A percentile compares a stretch with the other conserved stretches of the same genome.
Evolutionary conservation across 2,888 invertebrate species (phyloP).

Genomic region (Ochropleura leucogaster): DNA sequence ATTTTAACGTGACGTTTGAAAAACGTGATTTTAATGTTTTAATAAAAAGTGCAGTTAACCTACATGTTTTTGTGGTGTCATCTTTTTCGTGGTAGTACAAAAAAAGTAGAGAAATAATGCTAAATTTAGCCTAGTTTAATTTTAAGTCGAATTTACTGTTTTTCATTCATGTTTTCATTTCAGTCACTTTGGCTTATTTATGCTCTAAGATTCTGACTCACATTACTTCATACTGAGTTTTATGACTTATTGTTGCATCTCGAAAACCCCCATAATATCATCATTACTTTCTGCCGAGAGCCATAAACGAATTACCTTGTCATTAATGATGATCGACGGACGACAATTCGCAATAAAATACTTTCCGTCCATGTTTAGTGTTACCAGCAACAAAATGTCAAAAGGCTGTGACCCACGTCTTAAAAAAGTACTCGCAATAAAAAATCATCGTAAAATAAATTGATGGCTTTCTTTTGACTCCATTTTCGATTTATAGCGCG

Average conservation of each 20-base stretch:
- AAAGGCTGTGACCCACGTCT: conserved; percentile 51
- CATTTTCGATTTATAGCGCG: conserved; percentile 79
- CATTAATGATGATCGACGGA: conserved; percentile 46
- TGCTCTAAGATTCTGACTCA: background rate
- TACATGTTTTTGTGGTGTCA: conserved; percentile 23
- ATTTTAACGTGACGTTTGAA: conserved; percentile 27
- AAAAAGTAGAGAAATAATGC: conserved; percentile 4
- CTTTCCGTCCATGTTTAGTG: conserved; percentile 37
- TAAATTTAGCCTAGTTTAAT: background rate
- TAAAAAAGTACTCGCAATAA: conserved; percentile 55
- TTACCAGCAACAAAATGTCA: conserved; percentile 58
- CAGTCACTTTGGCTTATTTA: background rate
- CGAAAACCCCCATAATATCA: conserved; percentile 9
- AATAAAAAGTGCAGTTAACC: conserved; percentile 27
- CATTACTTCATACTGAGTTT: background rate
- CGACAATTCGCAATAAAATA: conserved; percentile 64
- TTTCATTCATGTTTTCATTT: too few species aligned
- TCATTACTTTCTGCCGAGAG: conserved; percentile 41
- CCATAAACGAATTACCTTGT: conserved; percentile 44
- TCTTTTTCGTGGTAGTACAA: background rate
- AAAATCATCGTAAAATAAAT: conserved; percentile 79
- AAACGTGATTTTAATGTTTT: conserved; percentile 28
- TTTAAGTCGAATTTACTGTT: background rate
- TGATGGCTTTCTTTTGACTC: conserved; percentile 81
- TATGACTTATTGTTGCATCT: conserved; percentile 14